Evolutionary conservation across 1,140 invertebrate genomes (phyloP).

Genomic region (Venturia canescens): DNA sequence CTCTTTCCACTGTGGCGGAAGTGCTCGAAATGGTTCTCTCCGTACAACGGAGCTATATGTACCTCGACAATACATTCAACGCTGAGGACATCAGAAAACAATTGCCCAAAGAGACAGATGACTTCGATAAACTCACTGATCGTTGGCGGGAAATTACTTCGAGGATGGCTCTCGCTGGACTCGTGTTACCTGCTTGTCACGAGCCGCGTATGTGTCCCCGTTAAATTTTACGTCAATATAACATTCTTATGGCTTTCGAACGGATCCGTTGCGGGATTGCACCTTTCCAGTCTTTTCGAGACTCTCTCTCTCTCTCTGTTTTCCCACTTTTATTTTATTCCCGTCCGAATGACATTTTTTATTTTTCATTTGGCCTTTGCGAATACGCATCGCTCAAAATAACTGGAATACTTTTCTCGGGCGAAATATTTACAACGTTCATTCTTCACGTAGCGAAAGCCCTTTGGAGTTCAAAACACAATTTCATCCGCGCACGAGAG

Average conservation of each 20-base stretch:
- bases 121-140: slow-evolving; percentile 85
- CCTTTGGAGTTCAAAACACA: too few relatives aligned
- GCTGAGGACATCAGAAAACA: slow-evolving; percentile 91
- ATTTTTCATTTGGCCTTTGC: too few relatives aligned
- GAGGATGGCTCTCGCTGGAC: slow-evolving; percentile 62
- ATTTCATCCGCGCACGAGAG: too few relatives aligned
- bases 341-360: too few relatives aligned
- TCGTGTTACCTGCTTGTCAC: slow-evolving; percentile 68
- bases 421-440: too few relatives aligned
- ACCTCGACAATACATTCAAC: slow-evolving; percentile 90
- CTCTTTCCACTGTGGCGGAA: slow-evolving; percentile 86
- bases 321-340: too few relatives aligned
- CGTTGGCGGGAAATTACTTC: slow-evolving; percentile 86
- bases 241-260: background rate
- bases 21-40: slow-evolving; percentile 85
- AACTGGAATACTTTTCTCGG: too few relatives aligned
- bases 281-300: too few relatives aligned
- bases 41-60: slow-evolving; percentile 89
- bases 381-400: too few relatives aligned
- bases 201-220: slow-evolving; percentile 68
- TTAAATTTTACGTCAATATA: background rate
- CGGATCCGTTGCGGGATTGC: too few relatives aligned
- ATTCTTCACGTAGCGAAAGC: too few relatives aligned
- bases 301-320: too few relatives aligned
- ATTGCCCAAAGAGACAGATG: slow-evolving; percentile 85